Evolutionary conservation across 2,113 vertebrate genomes (phyloP), one percentile per base, ranked within the genome.

Genomic region (Rana temporaria): DNA sequence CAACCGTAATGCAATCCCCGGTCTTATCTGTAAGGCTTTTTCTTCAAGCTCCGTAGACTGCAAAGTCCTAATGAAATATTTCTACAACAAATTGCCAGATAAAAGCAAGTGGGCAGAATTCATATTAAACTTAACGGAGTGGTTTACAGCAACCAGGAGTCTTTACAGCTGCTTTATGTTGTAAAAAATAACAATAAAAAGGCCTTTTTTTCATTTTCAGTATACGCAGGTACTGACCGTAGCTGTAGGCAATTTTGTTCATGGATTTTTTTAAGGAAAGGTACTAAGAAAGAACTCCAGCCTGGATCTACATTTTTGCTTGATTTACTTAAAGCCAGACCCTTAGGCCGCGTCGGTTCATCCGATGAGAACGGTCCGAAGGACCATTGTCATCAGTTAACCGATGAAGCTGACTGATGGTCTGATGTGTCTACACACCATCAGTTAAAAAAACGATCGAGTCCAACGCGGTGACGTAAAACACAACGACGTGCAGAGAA

Each of bases 81-180:
- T 76, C 81, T 83, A 66, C 53, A 60, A 83, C 63, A 75, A 83
- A 83, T 83, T 83, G 81, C 60, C 6, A 65, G 62, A 76, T 76
- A 66, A 83, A 48, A 83, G 53, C 73, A 76, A 75, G 72, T 83
- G 81, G 81, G 81, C 63, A 68, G 81, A 83, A 83, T 83, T 76
- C 71, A 83, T 76, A 83, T 83, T 76, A 83, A 83, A 76, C 63
- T 83, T 83, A 83, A 83, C 81, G 55, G 72, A 60, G 71, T 83
- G 81, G 81, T 83, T 83, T 83, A 83, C 53, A 74, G 73, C 64
- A 26, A 60, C 14, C 32, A 57, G 30, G 32, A 60, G 52, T 68
- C 81, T 76, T 76, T 76, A 68, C 62, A 76, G 81, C 71, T 75
- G 26, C 20, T 52, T 72, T 52, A 81, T 73, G 79, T 81, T 55